phyloP scores from a whole-genome alignment of 2,797 vertebrate species.

The Apogon talboti region DNA sequence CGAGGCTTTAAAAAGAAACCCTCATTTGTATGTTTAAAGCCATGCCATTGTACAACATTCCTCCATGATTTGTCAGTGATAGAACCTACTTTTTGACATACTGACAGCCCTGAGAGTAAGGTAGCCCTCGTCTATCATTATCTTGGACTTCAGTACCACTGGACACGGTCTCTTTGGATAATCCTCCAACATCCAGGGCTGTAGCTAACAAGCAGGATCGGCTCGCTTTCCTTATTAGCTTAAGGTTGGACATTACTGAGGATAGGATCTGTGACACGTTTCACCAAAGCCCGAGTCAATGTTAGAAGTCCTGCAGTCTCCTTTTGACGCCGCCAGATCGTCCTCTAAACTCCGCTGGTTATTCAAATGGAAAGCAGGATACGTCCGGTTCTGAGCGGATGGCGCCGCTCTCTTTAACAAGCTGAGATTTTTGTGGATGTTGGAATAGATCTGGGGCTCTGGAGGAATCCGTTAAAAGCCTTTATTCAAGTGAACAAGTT shows the following conservation, averaged over 20 bases:
- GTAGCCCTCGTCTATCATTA: slow-evolving; percentile 20
- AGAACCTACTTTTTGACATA: neutral
- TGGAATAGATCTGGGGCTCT: slow-evolving; percentile 22
- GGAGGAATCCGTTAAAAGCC: slow-evolving; percentile 17
- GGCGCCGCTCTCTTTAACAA: slow-evolving; percentile 33
- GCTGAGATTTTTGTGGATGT: slow-evolving; percentile 39
- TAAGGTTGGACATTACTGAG: slow-evolving; percentile 30
- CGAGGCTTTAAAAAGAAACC: neutral
- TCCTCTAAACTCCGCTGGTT: slow-evolving; percentile 28
- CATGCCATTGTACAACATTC: neutral
- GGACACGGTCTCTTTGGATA: slow-evolving; percentile 28
- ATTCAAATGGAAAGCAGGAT: slow-evolving; percentile 28
- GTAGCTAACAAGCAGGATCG: slow-evolving; percentile 55
- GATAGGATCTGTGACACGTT: slow-evolving; percentile 25
- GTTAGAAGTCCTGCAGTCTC: slow-evolving; percentile 32
- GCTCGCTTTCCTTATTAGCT: slow-evolving; percentile 51
- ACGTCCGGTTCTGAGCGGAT: neutral
- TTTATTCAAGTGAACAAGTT: slow-evolving; percentile 24
- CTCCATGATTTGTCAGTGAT: neutral
- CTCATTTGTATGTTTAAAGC: slow-evolving; percentile 6
- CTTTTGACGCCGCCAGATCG: slow-evolving; percentile 27
- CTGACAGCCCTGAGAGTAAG: slow-evolving; percentile 26
- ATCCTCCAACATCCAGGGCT: slow-evolving; percentile 37
- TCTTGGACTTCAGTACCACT: slow-evolving; percentile 13
- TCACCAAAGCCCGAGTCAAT: slow-evolving; percentile 32